Evolutionary conservation across 2,113 vertebrate species (phyloP).

Genomic region (Acanthochromis polyacanthus): DNA sequence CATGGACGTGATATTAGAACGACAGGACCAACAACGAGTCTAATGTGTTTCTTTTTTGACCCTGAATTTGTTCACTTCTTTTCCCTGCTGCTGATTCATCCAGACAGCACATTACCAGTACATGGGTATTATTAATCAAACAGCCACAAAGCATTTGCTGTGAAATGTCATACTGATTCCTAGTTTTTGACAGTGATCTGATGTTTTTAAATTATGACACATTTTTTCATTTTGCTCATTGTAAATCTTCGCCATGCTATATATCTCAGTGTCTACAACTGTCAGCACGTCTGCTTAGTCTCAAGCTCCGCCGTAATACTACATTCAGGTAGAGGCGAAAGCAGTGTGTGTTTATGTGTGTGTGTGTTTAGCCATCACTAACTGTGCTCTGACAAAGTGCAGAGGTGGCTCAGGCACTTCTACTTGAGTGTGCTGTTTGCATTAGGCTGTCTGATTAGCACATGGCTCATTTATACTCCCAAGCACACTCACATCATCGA

Average conservation of each 20-base stretch:
- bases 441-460: conserved; percentile 59
- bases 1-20: no score
- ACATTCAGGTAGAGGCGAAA: neutral
- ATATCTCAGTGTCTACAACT: conserved; percentile 15
- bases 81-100: conserved; percentile 3
- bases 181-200: neutral
- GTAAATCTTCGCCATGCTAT: neutral
- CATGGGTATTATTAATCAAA: conserved; percentile 17
- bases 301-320: conserved; percentile 1
- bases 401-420: conserved; percentile 42
- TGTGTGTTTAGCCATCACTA: conserved; percentile 28
- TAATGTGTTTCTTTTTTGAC: neutral
- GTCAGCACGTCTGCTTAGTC: conserved; percentile 33
- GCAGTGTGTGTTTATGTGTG: conserved; percentile 9
- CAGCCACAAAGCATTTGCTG: neutral
- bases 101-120: conserved; percentile 1
- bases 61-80: neutral
- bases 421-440: conserved; percentile 52
- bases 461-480: conserved; percentile 29
- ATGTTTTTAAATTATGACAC: conserved; percentile 2
- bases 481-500: neutral
- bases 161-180: neutral
- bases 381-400: conserved; percentile 55
- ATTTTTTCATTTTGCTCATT: neutral
- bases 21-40: neutral